These are phyloP conservation scores for Lordiphosa andalusiaca DNA, from an alignment of 2,888 invertebrate genomes.

Conservation along the genomic window DNA sequence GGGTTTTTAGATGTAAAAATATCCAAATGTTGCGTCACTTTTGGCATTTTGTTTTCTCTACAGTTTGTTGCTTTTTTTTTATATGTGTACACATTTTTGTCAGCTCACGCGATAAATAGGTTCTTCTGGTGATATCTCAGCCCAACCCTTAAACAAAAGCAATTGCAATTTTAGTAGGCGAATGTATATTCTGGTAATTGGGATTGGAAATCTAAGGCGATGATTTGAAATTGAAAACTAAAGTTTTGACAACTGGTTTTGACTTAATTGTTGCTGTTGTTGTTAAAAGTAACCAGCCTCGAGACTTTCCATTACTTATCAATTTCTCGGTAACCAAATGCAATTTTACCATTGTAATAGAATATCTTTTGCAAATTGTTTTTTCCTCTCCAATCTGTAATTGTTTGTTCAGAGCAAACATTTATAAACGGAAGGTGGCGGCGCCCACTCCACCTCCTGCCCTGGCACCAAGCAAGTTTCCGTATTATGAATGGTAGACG, in stretches of 20 bases:
- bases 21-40: constrained; percentile 58
- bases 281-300: too few species aligned
- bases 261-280: too few species aligned
- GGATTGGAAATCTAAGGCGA: too few species aligned
- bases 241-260: too few species aligned
- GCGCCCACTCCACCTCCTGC: constrained; percentile 21
- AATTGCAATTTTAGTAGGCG: constrained; percentile 4
- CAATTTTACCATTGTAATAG: constrained; percentile 3
- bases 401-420: constrained; percentile 53
- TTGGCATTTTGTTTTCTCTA: constrained; percentile 31
- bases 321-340: too few species aligned
- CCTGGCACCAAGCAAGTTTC: constrained; percentile 33
- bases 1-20: constrained; percentile 47
- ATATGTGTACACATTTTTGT: constrained; percentile 14
- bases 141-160: constrained; percentile 24
- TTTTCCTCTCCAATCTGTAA: constrained; percentile 52
- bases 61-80: background rate
- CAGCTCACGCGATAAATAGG: constrained; percentile 30
- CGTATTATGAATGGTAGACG: constrained; percentile 26
- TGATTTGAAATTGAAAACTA: too few species aligned
- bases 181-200: too few species aligned
- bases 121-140: constrained; percentile 22
- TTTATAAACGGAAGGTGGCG: constrained; percentile 55
- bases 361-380: constrained; percentile 54
- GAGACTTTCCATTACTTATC: too few species aligned